Conservation (phyloP, 2,113 vertebrate genomes). For the Motacilla tschutschensis region DNA sequence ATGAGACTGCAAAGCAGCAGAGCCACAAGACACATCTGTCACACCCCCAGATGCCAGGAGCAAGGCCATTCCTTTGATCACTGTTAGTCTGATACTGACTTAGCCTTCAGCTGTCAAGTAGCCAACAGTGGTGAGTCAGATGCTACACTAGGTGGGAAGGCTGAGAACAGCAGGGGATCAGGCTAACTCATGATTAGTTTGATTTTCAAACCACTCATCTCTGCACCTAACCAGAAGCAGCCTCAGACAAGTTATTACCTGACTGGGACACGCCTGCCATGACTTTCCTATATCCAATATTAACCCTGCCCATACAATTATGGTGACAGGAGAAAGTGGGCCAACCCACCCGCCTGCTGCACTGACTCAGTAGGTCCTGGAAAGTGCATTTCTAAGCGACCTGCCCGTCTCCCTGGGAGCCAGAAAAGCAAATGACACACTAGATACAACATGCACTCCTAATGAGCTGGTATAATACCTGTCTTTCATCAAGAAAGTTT, state of each 20-base stretch:
- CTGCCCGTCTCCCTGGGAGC: accelerated
- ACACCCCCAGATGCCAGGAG: background rate
- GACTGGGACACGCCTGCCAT: constrained; percentile 1
- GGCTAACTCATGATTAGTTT: background rate
- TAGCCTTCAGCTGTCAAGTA: constrained; percentile 26
- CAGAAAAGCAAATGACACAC: background rate
- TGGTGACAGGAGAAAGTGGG: background rate
- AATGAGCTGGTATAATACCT: background rate
- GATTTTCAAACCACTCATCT: background rate
- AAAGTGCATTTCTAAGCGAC: background rate
- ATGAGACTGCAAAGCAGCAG: background rate
- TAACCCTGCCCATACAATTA: background rate
- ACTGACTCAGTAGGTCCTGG: constrained; percentile 11
- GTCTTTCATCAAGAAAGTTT: background rate
- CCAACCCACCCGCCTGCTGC: background rate
- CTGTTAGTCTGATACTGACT: background rate
- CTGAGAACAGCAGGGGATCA: background rate
- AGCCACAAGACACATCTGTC: background rate
- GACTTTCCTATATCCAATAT: background rate
- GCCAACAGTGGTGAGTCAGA: constrained; percentile 37
- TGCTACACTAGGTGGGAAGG: background rate
- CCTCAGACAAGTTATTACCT: constrained; percentile 34
- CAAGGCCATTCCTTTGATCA: constrained; percentile 30
- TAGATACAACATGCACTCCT: background rate
- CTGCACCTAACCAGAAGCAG: background rate